These are phyloP conservation scores for Gastracanthus pulcherrimus DNA, from an alignment of 2,888 invertebrate genomes.

Conservation along the genomic window DNA sequence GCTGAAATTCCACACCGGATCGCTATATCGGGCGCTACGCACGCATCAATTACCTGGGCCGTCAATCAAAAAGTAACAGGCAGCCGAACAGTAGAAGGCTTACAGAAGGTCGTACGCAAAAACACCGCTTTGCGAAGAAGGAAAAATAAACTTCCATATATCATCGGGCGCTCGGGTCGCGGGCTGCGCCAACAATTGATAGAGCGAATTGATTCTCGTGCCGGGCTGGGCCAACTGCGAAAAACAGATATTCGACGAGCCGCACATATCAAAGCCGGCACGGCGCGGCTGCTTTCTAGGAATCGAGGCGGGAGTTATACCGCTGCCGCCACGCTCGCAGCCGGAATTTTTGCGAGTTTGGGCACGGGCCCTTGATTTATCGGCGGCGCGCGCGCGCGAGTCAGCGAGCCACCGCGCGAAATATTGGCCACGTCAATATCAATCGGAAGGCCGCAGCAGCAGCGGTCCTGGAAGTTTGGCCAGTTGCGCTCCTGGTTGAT, in stretches of 20 bases:
- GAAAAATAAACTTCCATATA: conserved; percentile 36
- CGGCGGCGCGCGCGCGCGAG: neutral
- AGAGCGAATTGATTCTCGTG: conserved; percentile 32
- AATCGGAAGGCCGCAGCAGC: conserved; percentile 14
- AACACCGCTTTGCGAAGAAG: neutral
- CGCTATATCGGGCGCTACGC: neutral
- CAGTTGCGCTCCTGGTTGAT: too few species aligned
- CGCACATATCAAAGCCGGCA: conserved; percentile 31
- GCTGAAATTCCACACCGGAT: neutral
- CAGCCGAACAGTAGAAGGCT: too few species aligned
- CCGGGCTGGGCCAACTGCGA: conserved; percentile 14
- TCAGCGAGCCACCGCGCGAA: too few species aligned
- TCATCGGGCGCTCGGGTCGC: neutral
- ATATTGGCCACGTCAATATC: conserved; percentile 15
- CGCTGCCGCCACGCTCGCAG: neutral
- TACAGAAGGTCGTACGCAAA: too few species aligned
- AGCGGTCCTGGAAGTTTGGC: neutral
- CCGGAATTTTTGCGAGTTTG: conserved; percentile 32
- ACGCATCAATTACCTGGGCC: conserved; percentile 6
- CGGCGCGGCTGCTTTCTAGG: too few species aligned
- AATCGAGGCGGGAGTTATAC: conserved; percentile 29
- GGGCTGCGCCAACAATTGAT: conserved; percentile 24
- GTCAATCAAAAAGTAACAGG: conserved; percentile 21
- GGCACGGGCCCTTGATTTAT: conserved; percentile 25
- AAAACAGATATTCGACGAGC: conserved; percentile 49